A percentile compares a stretch with the other conserved stretches of the same genome.
phyloP scores from a whole-genome alignment of 2,113 vertebrate species.

The Siniperca knerii region DNA sequence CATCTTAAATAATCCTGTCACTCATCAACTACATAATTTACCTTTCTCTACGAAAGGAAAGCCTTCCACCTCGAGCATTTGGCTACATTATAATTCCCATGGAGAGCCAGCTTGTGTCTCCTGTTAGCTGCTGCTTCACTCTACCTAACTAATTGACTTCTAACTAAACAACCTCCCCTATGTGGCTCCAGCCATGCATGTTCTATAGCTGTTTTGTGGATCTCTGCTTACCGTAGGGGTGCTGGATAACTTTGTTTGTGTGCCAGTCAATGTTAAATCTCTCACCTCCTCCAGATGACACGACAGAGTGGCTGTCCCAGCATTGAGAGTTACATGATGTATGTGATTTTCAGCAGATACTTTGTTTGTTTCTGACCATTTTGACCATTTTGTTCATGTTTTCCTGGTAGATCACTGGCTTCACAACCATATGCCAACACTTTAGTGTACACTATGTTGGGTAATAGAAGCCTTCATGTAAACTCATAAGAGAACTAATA shows the following conservation, averaged over 20 bases:
- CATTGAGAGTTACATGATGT: not conserved
- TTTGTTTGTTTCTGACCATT: not conserved
- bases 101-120: conserved; percentile 9
- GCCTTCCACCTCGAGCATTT: not conserved
- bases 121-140: conserved; percentile 16
- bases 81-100: conserved; percentile 1
- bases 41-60: not conserved
- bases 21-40: not conserved
- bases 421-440: not conserved
- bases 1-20: not conserved
- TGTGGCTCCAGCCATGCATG: conserved; percentile 32
- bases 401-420: not conserved
- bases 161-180: not conserved
- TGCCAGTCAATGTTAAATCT: not conserved
- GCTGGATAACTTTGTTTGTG: too few species aligned
- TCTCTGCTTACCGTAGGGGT: not conserved
- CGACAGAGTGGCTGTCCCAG: not conserved
- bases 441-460: not conserved
- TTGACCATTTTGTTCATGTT: not conserved
- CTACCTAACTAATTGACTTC: not conserved
- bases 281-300: not conserved
- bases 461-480: not conserved
- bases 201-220: not conserved
- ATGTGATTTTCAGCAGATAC: not conserved
- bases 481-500: not conserved